Evolutionary conservation across 2,888 invertebrate genomes (phyloP).

Genomic region (Amiota minor): DNA sequence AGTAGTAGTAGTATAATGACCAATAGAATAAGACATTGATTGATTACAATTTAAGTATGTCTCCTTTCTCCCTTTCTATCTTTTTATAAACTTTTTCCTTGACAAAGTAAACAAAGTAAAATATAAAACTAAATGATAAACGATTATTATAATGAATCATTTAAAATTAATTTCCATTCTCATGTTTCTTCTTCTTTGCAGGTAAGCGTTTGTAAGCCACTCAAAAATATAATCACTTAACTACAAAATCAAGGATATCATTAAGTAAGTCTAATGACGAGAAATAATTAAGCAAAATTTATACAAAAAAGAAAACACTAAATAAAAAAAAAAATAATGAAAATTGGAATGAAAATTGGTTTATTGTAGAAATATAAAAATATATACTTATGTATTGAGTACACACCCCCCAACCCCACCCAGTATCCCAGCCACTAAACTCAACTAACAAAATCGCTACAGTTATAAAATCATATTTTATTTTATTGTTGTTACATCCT

Average conservation of each 20-base stretch:
- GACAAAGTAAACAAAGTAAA: neutral
- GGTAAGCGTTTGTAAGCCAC: slow-evolving; percentile 41
- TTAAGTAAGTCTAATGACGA: slow-evolving; percentile 6
- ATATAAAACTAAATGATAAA: too few relatives aligned
- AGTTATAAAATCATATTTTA: too few relatives aligned
- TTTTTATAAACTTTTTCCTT: too few relatives aligned
- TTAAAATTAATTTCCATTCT: neutral
- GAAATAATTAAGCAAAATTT: neutral
- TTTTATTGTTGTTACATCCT: too few relatives aligned
- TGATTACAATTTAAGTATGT: too few relatives aligned
- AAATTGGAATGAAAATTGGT: neutral
- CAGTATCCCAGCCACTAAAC: too few relatives aligned
- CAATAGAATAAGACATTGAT: too few relatives aligned
- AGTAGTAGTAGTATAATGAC: too few relatives aligned
- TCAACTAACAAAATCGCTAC: too few relatives aligned
- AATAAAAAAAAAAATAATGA: neutral
- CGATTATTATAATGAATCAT: neutral
- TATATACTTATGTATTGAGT: neutral
- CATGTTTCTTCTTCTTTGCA: slow-evolving; percentile 32
- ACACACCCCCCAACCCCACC: too few relatives aligned
- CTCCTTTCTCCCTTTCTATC: too few relatives aligned
- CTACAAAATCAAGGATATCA: slow-evolving; percentile 12
- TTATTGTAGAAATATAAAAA: neutral
- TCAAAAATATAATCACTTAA: slow-evolving; percentile 20
- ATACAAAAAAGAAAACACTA: neutral